A percentile compares a stretch with the other conserved stretches of the same genome.
These are phyloP conservation scores for Morpho deidamia DNA, from an alignment of 2,888 invertebrate genomes.

Conservation along the genomic window DNA sequence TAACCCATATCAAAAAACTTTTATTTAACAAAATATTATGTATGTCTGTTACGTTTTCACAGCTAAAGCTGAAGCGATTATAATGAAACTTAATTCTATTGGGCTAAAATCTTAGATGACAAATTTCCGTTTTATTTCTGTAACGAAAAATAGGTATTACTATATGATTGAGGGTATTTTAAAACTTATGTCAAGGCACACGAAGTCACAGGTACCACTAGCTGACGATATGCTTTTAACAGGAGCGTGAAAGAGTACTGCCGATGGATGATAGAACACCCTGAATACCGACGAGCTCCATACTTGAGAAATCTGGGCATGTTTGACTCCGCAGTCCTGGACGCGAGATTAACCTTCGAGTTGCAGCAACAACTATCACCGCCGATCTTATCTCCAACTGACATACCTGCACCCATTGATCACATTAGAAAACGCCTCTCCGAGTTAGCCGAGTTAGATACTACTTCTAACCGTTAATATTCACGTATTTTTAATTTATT, in stretches of 20 bases:
- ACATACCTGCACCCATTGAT: conserved; percentile 47
- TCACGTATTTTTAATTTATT: too few relatives aligned
- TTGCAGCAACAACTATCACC: conserved; percentile 31
- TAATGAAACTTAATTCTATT: too few relatives aligned
- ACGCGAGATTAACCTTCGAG: conserved; percentile 55
- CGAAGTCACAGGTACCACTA: too few relatives aligned
- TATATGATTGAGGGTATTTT: too few relatives aligned
- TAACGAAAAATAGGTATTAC: too few relatives aligned
- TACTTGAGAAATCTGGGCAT: conserved; percentile 75
- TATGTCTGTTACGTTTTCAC: too few relatives aligned
- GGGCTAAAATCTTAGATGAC: too few relatives aligned
- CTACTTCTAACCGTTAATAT: conserved; percentile 4
- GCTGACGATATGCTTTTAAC: conserved; percentile 7
- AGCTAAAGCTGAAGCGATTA: too few relatives aligned
- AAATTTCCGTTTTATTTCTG: too few relatives aligned
- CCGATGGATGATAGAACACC: conserved; percentile 76
- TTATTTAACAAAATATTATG: too few relatives aligned
- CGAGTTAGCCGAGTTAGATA: conserved; percentile 48
- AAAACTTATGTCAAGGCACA: too few relatives aligned
- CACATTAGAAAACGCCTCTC: conserved; percentile 53
- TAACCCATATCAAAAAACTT: too few relatives aligned
- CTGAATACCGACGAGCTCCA: conserved; percentile 70
- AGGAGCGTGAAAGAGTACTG: conserved; percentile 79
- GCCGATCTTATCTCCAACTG: conserved; percentile 28
- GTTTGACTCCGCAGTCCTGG: conserved; percentile 60